A percentile compares a stretch with the other conserved stretches of the same genome.
These are phyloP conservation scores for Halictus quadricinctus DNA, from an alignment of 2,888 invertebrate genomes.

Conservation along the genomic window DNA sequence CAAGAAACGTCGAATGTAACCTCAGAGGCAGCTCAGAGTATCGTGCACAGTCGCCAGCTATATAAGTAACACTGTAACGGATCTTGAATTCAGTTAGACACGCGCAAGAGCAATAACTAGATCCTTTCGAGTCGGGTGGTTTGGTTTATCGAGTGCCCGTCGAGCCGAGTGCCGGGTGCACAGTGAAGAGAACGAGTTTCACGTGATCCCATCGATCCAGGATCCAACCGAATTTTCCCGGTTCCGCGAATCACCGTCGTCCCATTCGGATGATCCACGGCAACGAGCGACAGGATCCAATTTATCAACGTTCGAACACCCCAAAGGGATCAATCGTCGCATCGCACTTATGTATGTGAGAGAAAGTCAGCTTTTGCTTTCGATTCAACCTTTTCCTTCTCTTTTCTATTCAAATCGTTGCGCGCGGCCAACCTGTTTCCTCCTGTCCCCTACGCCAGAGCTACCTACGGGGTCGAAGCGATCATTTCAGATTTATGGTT, in stretches of 20 bases:
- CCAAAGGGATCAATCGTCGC: neutral
- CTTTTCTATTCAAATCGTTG: neutral
- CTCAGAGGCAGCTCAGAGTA: slow-evolving; percentile 58
- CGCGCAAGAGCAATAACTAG: slow-evolving; percentile 57
- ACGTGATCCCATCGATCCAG: neutral
- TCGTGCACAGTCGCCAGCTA: slow-evolving; percentile 60
- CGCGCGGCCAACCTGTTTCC: neutral
- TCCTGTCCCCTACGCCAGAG: neutral
- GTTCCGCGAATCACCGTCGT: neutral
- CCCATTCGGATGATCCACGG: neutral
- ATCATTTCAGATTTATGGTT: neutral
- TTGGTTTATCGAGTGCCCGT: slow-evolving; percentile 10
- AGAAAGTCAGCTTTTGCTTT: slow-evolving; percentile 18
- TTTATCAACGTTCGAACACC: neutral
- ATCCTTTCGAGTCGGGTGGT: slow-evolving; percentile 34
- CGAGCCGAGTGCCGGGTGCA: slow-evolving; percentile 48
- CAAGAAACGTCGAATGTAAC: slow-evolving; percentile 65
- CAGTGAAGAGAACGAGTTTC: neutral
- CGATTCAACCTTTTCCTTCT: neutral
- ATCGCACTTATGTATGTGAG: neutral
- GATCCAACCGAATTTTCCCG: neutral
- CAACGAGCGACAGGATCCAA: neutral
- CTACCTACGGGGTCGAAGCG: neutral
- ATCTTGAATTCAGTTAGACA: slow-evolving; percentile 76
- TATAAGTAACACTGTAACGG: slow-evolving; percentile 77